These are phyloP conservation scores for Leptinotarsa texana DNA, from an alignment of 1,140 invertebrate species.

Conservation along the genomic window DNA sequence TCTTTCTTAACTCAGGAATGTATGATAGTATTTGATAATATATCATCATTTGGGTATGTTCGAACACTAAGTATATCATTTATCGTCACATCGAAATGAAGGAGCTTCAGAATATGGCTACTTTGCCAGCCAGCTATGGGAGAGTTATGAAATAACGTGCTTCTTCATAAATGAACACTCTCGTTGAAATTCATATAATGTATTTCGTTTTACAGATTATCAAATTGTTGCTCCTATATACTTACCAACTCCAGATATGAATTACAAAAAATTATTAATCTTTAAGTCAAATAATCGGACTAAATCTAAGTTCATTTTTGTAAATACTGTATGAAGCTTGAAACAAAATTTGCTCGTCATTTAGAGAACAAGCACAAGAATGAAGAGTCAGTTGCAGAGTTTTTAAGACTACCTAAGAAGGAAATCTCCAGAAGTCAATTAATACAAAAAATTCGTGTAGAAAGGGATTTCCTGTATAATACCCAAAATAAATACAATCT, in stretches of 20 bases:
- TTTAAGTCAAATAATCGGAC: not conserved
- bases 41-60: too few relatives aligned
- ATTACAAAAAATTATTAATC: not conserved
- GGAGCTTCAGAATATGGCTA: too few relatives aligned
- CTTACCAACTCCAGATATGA: not conserved
- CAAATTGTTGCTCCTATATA: too few relatives aligned
- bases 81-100: too few relatives aligned
- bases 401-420: not conserved
- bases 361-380: not conserved
- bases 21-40: too few relatives aligned
- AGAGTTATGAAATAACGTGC: too few relatives aligned
- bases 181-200: too few relatives aligned
- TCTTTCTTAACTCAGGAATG: too few relatives aligned
- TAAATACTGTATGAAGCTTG: not conserved
- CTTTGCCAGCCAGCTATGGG: too few relatives aligned
- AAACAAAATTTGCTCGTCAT: constrained; percentile 5
- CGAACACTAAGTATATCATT: too few relatives aligned
- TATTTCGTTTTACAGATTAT: too few relatives aligned
- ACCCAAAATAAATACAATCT: not conserved
- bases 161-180: too few relatives aligned
- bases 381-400: not conserved
- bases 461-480: not conserved
- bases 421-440: not conserved
- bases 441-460: not conserved
- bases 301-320: constrained; percentile 10